Conservation (phyloP, 1,140 invertebrate genomes). For the Drosophila varians region DNA sequence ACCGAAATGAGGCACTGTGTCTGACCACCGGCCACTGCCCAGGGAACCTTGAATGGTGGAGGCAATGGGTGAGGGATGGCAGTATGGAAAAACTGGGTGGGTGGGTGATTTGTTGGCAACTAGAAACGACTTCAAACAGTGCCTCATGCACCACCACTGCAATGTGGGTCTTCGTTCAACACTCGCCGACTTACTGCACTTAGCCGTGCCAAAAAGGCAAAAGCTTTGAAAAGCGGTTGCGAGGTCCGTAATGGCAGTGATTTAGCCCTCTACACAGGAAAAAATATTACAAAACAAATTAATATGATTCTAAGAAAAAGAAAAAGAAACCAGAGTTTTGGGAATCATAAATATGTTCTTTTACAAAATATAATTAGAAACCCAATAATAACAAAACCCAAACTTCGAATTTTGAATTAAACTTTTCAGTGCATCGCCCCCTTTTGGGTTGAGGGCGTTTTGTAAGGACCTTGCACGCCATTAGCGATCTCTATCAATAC, state of each 20-base stretch:
- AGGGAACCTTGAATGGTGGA: constrained; percentile 15
- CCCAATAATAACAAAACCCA: neutral
- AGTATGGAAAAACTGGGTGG: no score
- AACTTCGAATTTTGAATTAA: neutral
- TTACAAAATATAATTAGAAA: no score
- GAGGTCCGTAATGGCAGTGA: constrained; percentile 58
- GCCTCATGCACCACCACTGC: neutral
- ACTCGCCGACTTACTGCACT: constrained; percentile 30
- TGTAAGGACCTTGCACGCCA: constrained; percentile 16
- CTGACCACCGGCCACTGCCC: constrained; percentile 13
- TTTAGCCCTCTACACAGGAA: constrained; percentile 1
- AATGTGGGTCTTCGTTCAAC: constrained; percentile 53
- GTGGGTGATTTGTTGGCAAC: constrained; percentile 14
- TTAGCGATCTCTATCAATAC: neutral
- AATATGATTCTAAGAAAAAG: no score
- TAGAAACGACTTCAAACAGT: constrained; percentile 24
- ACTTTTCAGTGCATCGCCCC: constrained; percentile 7
- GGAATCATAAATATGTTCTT: no score
- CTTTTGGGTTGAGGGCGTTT: neutral
- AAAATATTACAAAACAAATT: neutral
- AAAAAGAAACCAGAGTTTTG: no score
- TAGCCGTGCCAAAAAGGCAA: constrained; percentile 25
- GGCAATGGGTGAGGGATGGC: no score
- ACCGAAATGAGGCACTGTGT: constrained; percentile 54
- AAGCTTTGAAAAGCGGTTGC: constrained; percentile 25